A percentile compares a stretch with the other conserved stretches of the same genome.
Conservation (phyloP, 2,888 invertebrate species). For the Watsonalla cultraria region DNA sequence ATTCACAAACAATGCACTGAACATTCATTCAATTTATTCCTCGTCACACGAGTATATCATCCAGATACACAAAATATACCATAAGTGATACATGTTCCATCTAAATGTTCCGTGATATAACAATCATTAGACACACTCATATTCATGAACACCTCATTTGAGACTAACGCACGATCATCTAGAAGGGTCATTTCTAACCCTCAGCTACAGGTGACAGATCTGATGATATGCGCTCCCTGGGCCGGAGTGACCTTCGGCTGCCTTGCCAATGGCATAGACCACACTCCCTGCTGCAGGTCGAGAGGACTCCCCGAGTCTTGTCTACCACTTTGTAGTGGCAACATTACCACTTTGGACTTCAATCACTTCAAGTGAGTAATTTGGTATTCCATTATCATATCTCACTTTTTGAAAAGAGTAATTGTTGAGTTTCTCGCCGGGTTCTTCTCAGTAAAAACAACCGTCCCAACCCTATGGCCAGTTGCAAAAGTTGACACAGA, state of each 20-base stretch:
- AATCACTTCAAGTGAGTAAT: conserved; percentile 87
- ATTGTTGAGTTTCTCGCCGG: no score
- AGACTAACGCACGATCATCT: conserved; percentile 66
- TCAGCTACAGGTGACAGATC: conserved; percentile 84
- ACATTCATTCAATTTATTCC: no score
- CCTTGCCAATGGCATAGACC: conserved; percentile 88
- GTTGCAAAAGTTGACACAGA: no score
- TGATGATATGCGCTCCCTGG: conserved; percentile 95
- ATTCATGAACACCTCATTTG: conserved; percentile 31
- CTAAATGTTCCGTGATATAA: no score
- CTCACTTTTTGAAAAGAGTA: conserved; percentile 3
- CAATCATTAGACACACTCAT: neutral
- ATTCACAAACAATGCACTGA: no score
- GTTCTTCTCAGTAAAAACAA: no score
- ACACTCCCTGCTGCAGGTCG: conserved; percentile 87
- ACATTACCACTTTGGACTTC: conserved; percentile 87
- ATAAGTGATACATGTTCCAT: no score
- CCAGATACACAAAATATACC: no score
- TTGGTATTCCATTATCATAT: neutral
- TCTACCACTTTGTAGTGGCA: conserved; percentile 87
- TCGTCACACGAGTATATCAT: no score
- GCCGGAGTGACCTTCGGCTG: conserved; percentile 89
- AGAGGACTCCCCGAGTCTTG: conserved; percentile 87
- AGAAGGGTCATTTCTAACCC: conserved; percentile 44
- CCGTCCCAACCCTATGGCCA: no score